Conservation (phyloP, 2,888 invertebrate genomes). For the Ypsolopha sequella region DNA sequence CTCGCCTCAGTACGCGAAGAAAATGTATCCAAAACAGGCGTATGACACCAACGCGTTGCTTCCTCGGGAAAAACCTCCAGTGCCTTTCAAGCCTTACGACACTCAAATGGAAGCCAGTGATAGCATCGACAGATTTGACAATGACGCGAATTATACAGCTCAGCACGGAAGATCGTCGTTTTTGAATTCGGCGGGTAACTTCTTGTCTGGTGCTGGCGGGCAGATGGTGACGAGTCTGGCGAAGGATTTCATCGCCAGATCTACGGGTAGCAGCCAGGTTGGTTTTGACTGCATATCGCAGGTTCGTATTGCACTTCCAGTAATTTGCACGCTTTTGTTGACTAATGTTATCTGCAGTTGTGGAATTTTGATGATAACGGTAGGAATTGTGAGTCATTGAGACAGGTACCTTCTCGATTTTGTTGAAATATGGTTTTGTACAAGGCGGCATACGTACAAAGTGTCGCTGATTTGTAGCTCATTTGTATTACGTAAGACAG, state of each 20-base stretch:
- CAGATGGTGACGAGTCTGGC: constrained; percentile 72
- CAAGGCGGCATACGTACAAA: too few species aligned
- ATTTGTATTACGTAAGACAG: too few species aligned
- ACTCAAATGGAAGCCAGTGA: constrained; percentile 16
- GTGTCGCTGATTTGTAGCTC: too few species aligned
- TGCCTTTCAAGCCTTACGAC: constrained; percentile 26
- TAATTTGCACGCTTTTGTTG: constrained; percentile 36
- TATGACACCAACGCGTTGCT: constrained; percentile 41
- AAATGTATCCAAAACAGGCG: constrained; percentile 45
- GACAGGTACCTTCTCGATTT: too few species aligned
- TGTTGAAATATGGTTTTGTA: too few species aligned
- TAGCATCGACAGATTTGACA: constrained; percentile 34
- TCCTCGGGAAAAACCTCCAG: constrained; percentile 39
- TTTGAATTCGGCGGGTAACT: constrained; percentile 47
- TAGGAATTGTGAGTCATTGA: neutral
- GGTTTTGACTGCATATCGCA: constrained; percentile 65
- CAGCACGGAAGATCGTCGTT: constrained; percentile 44
- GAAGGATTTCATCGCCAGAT: constrained; percentile 76
- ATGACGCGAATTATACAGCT: constrained; percentile 30
- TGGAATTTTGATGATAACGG: constrained; percentile 13
- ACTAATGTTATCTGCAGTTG: constrained; percentile 15
- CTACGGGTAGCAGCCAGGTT: constrained; percentile 79
- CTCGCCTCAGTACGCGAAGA: constrained; percentile 64
- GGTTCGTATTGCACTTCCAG: constrained; percentile 56
- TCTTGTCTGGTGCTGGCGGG: constrained; percentile 54